Conservation (phyloP, 2,113 vertebrate genomes). For the Nothocercus nigrocapillus region DNA sequence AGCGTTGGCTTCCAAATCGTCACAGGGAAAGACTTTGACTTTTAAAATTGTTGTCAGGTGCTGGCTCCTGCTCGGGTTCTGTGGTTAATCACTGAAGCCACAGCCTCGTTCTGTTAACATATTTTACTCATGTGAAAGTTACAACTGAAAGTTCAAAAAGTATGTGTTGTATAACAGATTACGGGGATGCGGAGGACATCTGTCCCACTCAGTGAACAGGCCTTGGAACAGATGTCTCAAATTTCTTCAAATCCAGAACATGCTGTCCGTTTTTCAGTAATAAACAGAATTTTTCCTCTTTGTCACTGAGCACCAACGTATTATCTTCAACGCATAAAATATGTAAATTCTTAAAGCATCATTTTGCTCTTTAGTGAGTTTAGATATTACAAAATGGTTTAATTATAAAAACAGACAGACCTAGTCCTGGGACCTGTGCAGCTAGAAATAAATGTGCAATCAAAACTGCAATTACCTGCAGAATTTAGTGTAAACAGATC, state of each 20-base stretch:
- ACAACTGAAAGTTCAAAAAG: conserved; percentile 76
- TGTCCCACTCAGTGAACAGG: conserved; percentile 79
- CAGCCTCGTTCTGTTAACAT: conserved; percentile 60
- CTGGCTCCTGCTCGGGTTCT: conserved; percentile 11
- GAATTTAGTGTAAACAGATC: conserved; percentile 99
- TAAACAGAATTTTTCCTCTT: conserved; percentile 73
- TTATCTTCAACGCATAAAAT: conserved; percentile 86
- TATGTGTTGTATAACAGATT: conserved; percentile 80
- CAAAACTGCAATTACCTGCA: conserved; percentile 99
- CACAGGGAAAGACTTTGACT: not conserved
- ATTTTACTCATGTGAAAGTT: conserved; percentile 74
- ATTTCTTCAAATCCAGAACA: conserved; percentile 83
- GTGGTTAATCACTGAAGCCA: conserved; percentile 55
- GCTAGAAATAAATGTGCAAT: conserved; percentile 98
- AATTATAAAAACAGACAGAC: conserved; percentile 95
- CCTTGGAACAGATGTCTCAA: conserved; percentile 82
- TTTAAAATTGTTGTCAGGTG: not conserved
- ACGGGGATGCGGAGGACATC: conserved; percentile 79
- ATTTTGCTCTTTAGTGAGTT: conserved; percentile 90
- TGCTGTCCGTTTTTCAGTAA: conserved; percentile 78
- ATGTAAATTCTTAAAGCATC: conserved; percentile 88
- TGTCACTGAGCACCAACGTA: conserved; percentile 76
- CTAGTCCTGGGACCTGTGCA: conserved; percentile 92
- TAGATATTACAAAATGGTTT: conserved; percentile 95
- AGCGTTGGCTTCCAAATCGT: not conserved